Percentiles rank a stretch among this genome's conserved stretches.
Evolutionary conservation across 2,113 vertebrate species (phyloP).

Genomic region (Spermophilus dauricus): DNA sequence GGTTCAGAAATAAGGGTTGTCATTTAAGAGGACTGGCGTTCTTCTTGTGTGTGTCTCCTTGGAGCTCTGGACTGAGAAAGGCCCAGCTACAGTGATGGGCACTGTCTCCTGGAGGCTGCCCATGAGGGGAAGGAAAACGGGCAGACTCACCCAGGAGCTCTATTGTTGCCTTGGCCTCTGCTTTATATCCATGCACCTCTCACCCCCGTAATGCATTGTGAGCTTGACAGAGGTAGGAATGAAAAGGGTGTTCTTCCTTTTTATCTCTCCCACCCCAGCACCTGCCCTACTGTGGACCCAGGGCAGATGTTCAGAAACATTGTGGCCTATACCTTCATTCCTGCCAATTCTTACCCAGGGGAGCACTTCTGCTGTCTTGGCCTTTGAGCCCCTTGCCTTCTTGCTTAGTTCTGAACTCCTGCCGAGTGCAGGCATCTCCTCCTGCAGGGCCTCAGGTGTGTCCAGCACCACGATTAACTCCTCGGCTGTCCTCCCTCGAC

Average conservation of each 20-base stretch:
- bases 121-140: fast-evolving
- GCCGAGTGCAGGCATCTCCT: no score
- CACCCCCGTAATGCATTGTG: no score
- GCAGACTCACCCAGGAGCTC: neutral
- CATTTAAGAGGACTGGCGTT: no score
- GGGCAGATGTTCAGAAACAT: neutral
- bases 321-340: neutral
- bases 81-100: no score
- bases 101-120: fast-evolving
- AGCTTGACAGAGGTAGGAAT: neutral
- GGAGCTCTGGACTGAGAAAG: neutral
- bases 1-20: no score
- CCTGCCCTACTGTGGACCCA: fast-evolving
- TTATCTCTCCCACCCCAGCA: no score
- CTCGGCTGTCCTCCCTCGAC: neutral
- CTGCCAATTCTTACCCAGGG: neutral
- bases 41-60: no score
- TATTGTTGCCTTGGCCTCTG: no score
- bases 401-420: neutral
- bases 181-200: neutral
- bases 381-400: no score
- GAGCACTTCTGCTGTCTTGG: no score
- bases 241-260: neutral
- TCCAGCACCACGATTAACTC: neutral
- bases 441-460: no score